phyloP scores from a whole-genome alignment of 2,113 vertebrate genomes.

The Chlamydotis undulata region DNA sequence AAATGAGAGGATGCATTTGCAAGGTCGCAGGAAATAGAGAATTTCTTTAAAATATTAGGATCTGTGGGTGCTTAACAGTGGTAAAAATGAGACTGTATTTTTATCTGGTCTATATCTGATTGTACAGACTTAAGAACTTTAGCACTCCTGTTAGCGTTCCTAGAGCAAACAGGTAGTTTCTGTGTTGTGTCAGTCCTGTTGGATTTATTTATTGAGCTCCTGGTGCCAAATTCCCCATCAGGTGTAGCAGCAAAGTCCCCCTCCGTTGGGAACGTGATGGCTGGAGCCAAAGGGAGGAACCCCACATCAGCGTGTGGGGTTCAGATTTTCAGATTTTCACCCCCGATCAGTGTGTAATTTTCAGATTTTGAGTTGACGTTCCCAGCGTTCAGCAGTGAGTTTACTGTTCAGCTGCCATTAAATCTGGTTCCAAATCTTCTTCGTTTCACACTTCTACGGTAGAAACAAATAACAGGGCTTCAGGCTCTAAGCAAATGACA shows the following conservation, averaged over 20 bases:
- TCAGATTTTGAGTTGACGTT: neutral
- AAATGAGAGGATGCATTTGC: neutral
- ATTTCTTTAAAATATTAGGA: neutral
- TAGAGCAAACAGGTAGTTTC: neutral
- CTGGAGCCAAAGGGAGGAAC: neutral
- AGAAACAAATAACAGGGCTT: neutral
- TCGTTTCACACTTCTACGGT: neutral
- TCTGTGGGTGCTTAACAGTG: neutral
- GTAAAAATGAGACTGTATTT: neutral
- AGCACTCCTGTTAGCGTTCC: neutral
- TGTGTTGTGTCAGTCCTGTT: neutral
- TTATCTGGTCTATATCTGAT: neutral
- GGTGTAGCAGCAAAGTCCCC: neutral
- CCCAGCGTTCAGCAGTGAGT: neutral
- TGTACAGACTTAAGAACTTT: neutral
- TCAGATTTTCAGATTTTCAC: no score
- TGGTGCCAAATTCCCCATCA: neutral
- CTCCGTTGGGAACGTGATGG: rapidly evolving
- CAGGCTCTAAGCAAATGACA: neutral
- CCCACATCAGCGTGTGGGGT: rapidly evolving
- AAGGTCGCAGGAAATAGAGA: neutral
- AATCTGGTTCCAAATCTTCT: neutral
- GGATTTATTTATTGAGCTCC: neutral
- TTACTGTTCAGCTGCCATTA: neutral
- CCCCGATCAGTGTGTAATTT: neutral